These are phyloP conservation scores for Unio delphinus DNA, from an alignment of 2,888 invertebrate genomes.

Conservation along the genomic window DNA sequence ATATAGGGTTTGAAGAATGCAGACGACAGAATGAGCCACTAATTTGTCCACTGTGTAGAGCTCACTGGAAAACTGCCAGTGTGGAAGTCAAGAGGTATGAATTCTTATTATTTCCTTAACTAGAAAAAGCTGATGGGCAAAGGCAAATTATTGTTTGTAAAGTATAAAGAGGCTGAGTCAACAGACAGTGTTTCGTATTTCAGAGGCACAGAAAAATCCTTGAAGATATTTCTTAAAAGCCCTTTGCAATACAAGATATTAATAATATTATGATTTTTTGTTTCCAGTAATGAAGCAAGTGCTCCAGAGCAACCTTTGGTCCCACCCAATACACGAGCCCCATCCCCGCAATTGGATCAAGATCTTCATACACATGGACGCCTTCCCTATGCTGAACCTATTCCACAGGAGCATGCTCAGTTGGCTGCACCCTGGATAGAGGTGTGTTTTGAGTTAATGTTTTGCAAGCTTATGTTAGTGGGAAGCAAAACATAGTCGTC, in stretches of 20 bases:
- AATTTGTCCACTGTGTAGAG: slow-evolving; percentile 72
- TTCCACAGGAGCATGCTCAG: slow-evolving; percentile 55
- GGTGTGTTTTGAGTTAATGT: slow-evolving; percentile 33
- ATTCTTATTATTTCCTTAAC: background rate
- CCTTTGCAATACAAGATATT: too few species aligned
- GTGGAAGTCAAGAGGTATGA: slow-evolving; percentile 55
- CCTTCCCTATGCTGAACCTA: slow-evolving; percentile 65
- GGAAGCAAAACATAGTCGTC: too few species aligned
- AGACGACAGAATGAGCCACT: slow-evolving; percentile 67
- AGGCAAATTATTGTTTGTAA: too few species aligned
- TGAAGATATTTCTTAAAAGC: too few species aligned
- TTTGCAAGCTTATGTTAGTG: background rate
- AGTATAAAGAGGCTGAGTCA: too few species aligned
- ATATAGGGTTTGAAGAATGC: slow-evolving; percentile 71
- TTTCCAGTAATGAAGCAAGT: slow-evolving; percentile 21
- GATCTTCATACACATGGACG: slow-evolving; percentile 24
- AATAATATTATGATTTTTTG: too few species aligned
- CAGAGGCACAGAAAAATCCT: too few species aligned
- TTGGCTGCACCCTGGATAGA: slow-evolving; percentile 65
- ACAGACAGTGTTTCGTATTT: too few species aligned
- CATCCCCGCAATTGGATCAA: slow-evolving; percentile 48
- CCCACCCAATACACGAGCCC: slow-evolving; percentile 56
- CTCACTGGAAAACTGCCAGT: slow-evolving; percentile 64
- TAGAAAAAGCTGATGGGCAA: background rate
- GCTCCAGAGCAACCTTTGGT: slow-evolving; percentile 40